Evolutionary conservation across 2,888 invertebrate genomes (phyloP), one percentile per base, ranked within the genome.

Genomic region (Cetonia aurata): DNA sequence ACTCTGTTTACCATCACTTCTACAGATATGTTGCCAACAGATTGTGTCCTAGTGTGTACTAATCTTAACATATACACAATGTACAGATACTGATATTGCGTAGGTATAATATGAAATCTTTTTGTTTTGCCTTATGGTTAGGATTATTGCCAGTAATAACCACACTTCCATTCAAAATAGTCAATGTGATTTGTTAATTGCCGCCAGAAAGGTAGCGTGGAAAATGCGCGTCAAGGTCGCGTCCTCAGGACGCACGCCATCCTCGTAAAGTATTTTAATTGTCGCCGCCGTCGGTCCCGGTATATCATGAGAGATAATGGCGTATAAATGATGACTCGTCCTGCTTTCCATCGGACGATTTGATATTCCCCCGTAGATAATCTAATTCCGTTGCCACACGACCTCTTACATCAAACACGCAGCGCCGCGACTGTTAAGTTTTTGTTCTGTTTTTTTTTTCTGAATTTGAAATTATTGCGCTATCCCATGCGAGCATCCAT

Each of bases 241-340:
- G 69, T 60, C 62, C 52, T 52, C 37, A 48, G 62, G 50, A 33
- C 41, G 53, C 81, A 81, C 81, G 80, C 80, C 73, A 81, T 74
- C 76, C 71, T 77, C 80, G 78, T 81, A 80, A 80, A 80, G 75
- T 79, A 79, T 79, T 79, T 78, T 80, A 80, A 81, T 80, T 80
- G 79, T 79, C 78, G 69, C 60, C 59, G 37, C 50, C 62, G 62
- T 50, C 62, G 50, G 37, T 37, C 46, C n/a, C 15, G n/a, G 62
- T 65, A 60, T 69, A 69, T 80, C 80, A 78, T 79, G 78, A 80
- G 50, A 50, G 79, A 78, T 77, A 80, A 75, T 76, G 72, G 76
- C 77, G 62, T 50, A 79, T 80, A 79, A 79, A 75, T 78, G 79
- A 80, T 80, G 79, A 70, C 60, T 65, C 52, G 69, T 60, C 69